Base-by-base conservation (phyloP, 1,140 invertebrate species). In the Camponotus floridanus region DNA sequence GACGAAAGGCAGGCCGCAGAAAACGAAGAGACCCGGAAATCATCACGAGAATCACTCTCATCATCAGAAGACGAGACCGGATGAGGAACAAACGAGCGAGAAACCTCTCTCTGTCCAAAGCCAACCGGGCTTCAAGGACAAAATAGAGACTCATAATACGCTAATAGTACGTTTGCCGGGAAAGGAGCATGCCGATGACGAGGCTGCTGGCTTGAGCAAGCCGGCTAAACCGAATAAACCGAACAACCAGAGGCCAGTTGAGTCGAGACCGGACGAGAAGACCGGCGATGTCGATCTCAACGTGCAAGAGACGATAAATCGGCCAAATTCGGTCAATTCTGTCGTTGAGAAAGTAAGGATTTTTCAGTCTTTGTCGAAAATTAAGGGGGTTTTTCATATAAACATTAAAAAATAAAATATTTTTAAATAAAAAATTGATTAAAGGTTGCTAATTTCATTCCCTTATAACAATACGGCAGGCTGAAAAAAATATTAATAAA, bases 281-380 rank as follows among this genome's bases (percentile, higher is more conserved):
- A 90, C 86, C 0, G 92, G 91, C 21, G 90, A 93, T 5, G 68
- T 87, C 3, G 94, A 94, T 88, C 91, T 94, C 15, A 90, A 57
- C 7, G 92, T 93, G 11, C 94, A 95, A 39, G 93, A 94, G 33
- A 94, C 93, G 15, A 91, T 94, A 1, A 89, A 94, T 59, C 92
- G 93, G 65, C 94, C 94, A 0, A 94, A 86, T 71, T 26, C 26
- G 26, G 88, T 95, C 36, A 94, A 94, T 80, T 94, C 92, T 7
- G 91, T 94, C 8, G 84, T 90, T 18, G 92, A 94, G 51, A 91
- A 92, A 59, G 93, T 94, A 88, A 92, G 93, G 71, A 59, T 9
- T 18, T 61, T 11, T 76, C 45, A 11, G 26, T 26, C 5, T 57
- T 8, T 59, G 15, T 26, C 26, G 26, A 26, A 26, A 26, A 26